Conservation (phyloP, 2,888 invertebrate genomes). For the Lasioglossum morio region DNA sequence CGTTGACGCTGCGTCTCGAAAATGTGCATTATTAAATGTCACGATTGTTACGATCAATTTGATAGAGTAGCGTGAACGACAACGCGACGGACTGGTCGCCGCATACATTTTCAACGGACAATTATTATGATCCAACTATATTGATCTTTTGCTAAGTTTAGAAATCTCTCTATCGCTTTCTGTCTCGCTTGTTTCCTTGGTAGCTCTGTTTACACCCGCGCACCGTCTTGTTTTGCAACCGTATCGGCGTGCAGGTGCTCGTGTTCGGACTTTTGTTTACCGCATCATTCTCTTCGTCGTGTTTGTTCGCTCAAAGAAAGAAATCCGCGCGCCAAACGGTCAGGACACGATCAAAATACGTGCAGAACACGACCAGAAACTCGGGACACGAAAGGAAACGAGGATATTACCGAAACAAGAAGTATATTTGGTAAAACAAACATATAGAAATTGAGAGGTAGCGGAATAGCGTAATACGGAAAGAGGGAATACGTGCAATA, state of each 20-base stretch:
- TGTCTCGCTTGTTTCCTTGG: neutral
- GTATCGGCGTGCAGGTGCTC: neutral
- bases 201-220: neutral
- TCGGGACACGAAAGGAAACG: neutral
- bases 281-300: neutral
- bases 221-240: neutral
- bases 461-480: no score
- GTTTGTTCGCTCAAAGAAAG: neutral
- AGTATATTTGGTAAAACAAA: neutral
- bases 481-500: neutral
- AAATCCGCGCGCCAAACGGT: neutral
- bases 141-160: slow-evolving; percentile 66
- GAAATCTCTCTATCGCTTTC: slow-evolving; percentile 21
- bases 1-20: neutral
- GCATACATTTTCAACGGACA: slow-evolving; percentile 23
- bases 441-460: neutral
- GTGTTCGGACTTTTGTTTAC: neutral
- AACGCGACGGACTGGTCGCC: neutral
- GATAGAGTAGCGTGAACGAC: neutral
- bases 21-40: neutral
- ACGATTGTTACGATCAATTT: neutral
- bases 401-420: neutral
- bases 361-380: neutral
- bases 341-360: neutral
- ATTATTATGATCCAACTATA: slow-evolving; percentile 43